phyloP scores from a whole-genome alignment of 2,113 vertebrate genomes.

The Apodemus speciosus region DNA sequence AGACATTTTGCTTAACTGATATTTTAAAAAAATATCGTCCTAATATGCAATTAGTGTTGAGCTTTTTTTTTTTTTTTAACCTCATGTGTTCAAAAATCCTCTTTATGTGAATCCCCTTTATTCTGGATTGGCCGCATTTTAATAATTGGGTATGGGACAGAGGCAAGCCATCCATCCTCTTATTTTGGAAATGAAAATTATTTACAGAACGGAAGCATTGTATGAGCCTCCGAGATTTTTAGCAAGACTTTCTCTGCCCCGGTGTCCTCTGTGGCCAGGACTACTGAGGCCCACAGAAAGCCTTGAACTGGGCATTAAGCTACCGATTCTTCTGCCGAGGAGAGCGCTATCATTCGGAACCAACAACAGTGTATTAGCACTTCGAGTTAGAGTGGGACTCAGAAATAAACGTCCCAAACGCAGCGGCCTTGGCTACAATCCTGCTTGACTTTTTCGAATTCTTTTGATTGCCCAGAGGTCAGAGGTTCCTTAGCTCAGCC shows the following conservation, averaged over 20 bases:
- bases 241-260: background rate
- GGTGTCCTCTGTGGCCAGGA: background rate
- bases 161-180: background rate
- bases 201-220: constrained; percentile 5
- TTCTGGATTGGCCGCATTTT: background rate
- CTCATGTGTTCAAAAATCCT: background rate
- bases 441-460: background rate
- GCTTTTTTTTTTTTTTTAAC: no score
- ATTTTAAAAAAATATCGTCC: constrained; percentile 16
- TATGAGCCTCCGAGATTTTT: background rate
- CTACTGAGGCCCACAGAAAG: background rate
- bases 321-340: background rate
- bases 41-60: background rate
- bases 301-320: background rate
- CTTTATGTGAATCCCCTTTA: background rate
- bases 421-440: background rate
- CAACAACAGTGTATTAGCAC: background rate
- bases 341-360: background rate
- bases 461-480: background rate
- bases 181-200: background rate
- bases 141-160: background rate
- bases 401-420: background rate
- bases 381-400: background rate
- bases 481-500: background rate
- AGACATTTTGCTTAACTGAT: constrained; percentile 11